These are phyloP conservation scores for Scyliorhinus canicula DNA, from an alignment of 2,797 vertebrate species.

Conservation along the genomic window DNA sequence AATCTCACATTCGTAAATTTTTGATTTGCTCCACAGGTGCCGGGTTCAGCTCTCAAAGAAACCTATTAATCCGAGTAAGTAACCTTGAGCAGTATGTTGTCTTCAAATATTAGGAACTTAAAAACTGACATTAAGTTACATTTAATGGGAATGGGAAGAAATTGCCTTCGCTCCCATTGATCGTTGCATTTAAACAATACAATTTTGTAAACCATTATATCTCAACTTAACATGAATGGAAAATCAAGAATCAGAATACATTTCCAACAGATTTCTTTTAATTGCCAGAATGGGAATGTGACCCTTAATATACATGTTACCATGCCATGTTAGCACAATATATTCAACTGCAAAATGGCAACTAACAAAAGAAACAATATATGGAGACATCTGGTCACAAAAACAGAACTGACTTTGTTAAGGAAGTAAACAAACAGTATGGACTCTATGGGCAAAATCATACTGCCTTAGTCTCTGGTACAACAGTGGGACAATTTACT, in stretches of 20 bases:
- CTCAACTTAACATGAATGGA: background rate
- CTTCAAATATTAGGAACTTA: background rate
- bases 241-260: background rate
- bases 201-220: background rate
- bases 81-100: background rate
- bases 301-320: background rate
- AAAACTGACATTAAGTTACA: too few relatives aligned
- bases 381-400: background rate
- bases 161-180: background rate
- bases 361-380: background rate
- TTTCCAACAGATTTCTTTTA: background rate
- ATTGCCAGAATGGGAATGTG: background rate
- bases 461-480: too few relatives aligned
- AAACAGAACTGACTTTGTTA: background rate
- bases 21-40: background rate
- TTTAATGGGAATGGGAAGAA: background rate
- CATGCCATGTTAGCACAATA: background rate
- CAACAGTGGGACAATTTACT: too few relatives aligned
- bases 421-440: background rate
- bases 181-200: background rate
- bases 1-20: too few relatives aligned
- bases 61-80: background rate
- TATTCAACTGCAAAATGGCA: background rate
- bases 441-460: too few relatives aligned
- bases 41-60: background rate